Base-by-base conservation (phyloP, 2,888 invertebrate genomes). In the Dynastes grantii region DNA sequence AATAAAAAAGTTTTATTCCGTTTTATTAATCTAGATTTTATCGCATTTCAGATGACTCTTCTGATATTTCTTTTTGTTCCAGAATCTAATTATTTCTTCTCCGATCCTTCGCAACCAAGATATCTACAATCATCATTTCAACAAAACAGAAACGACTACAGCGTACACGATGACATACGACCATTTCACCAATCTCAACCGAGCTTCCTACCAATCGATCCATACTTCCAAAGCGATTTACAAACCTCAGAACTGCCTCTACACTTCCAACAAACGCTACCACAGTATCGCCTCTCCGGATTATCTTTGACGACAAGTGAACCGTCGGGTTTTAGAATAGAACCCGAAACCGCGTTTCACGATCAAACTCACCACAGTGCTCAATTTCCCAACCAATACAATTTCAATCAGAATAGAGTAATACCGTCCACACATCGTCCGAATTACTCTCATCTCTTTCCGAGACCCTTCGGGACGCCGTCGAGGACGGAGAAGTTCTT, bases 401-500 rank as follows among this genome's bases (percentile, higher is more conserved):
- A 79, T 78, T 80, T 78, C 79, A 80, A 22, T 71, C 78, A 68
- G 9, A 53, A 45, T 2, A 37, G 53, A 16, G 63, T 82, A 9
- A 49, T 78, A 9, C 83, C 83, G 11, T 83, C 83, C 27, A 82
- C 83, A 11, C 82, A 81, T 68, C 78, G 82, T 53, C 92, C 92
- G 58, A 92, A 92, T 81, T 89, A 90, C 79, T 87, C 89, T 1
- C 89, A 91, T 80, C 90, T 91, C 83, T 91, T 92, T 75, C 80
- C 85, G 82, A 92, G 91, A 85, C 90, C 90, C n/a, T 88, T 90
- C 68, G 49, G 29, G 71, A 90, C 92, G 84, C 92, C 92, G 13
- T 91, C 92, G 2, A 91, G 92, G 85, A 91, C 91, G 32, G 92
- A 92, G 89, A 91, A 92, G 58, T 92, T 92, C 86, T 87, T 92